Evolutionary conservation across 1,140 invertebrate species (phyloP).

Genomic region (Stegodyphus dumicola): DNA sequence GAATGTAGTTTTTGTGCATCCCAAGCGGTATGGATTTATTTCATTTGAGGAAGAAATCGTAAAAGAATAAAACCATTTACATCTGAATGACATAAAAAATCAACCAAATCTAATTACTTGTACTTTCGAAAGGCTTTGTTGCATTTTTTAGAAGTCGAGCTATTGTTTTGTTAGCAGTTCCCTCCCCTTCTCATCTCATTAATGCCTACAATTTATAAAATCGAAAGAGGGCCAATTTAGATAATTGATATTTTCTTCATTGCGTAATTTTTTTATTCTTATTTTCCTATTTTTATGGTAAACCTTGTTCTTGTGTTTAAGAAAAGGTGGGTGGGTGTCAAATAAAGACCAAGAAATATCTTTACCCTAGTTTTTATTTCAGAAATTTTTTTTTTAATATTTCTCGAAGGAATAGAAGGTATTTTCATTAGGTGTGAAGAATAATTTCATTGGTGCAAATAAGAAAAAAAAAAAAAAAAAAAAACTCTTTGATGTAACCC

Average conservation of each 20-base stretch:
- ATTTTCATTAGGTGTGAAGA: constrained; percentile 9
- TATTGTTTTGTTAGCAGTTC: constrained; percentile 16
- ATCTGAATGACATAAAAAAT: constrained; percentile 3
- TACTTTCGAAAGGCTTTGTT: constrained; percentile 7
- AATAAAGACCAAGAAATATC: no score
- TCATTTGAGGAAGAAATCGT: not conserved
- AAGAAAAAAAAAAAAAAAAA: constrained; percentile 16
- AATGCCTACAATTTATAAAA: constrained; percentile 31
- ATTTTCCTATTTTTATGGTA: not conserved
- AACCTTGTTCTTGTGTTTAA: not conserved
- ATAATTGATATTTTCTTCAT: constrained; percentile 34
- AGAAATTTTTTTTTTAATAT: not conserved
- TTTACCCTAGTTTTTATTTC: not conserved
- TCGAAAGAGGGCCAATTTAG: constrained; percentile 31
- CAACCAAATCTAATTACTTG: constrained; percentile 36
- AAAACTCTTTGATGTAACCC: no score
- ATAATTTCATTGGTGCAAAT: constrained; percentile 2
- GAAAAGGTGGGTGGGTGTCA: not conserved
- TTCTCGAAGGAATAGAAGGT: not conserved
- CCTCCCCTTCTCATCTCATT: constrained; percentile 17
- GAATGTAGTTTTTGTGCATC: constrained; percentile 5
- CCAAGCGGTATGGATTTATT: constrained; percentile 4
- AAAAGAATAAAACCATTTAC: constrained; percentile 4
- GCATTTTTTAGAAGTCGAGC: not conserved
- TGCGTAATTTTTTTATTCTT: not conserved